These are phyloP conservation scores for Etheostoma perlongum DNA, from an alignment of 2,797 vertebrate species.

Conservation along the genomic window DNA sequence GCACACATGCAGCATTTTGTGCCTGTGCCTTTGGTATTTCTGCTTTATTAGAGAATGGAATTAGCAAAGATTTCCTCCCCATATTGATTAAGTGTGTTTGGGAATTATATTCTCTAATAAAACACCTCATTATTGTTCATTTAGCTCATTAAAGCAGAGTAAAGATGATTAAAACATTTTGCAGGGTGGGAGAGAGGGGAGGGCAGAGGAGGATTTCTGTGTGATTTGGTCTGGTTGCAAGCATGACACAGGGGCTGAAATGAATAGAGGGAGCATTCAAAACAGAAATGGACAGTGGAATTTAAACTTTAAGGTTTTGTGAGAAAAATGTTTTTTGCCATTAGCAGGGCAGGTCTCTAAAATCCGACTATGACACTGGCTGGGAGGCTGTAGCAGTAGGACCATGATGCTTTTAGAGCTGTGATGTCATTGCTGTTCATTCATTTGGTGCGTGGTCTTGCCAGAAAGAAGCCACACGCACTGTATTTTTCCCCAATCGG, in stretches of 20 bases:
- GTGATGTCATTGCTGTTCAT: constrained; percentile 32
- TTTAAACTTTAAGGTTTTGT: background rate
- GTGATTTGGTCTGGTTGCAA: background rate
- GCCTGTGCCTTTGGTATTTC: constrained; percentile 7
- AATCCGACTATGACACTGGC: background rate
- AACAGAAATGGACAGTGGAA: constrained; percentile 9
- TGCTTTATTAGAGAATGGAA: constrained; percentile 48
- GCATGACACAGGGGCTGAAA: background rate
- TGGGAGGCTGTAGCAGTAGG: constrained; percentile 4
- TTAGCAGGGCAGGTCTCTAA: background rate
- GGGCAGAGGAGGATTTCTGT: background rate
- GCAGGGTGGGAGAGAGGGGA: constrained; percentile 13
- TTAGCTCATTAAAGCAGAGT: constrained; percentile 58
- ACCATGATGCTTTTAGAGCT: constrained; percentile 28
- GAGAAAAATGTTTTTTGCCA: background rate
- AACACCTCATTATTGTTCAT: constrained; percentile 64
- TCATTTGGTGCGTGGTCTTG: constrained; percentile 1
- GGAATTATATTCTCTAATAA: constrained; percentile 61
- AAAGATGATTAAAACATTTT: constrained; percentile 74
- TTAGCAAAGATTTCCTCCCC: constrained; percentile 50
- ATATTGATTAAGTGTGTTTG: constrained; percentile 40
- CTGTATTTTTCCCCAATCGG: constrained; percentile 34
- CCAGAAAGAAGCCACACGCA: constrained; percentile 10
- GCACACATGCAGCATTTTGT: constrained; percentile 13
- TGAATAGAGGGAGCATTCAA: constrained; percentile 16